phyloP scores from a whole-genome alignment of 2,113 vertebrate species.

The Eretmochelys imbricata region DNA sequence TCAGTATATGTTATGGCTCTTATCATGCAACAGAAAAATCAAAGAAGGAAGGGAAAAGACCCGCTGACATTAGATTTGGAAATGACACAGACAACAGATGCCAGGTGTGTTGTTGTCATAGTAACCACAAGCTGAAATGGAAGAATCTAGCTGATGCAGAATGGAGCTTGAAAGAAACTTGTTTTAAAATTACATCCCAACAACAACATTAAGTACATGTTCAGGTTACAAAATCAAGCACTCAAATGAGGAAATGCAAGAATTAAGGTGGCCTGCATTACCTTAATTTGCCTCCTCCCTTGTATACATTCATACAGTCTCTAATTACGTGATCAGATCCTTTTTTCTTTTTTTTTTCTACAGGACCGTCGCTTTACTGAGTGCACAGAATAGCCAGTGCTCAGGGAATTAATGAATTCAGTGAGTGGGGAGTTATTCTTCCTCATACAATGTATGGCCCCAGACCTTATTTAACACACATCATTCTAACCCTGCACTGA shows the following conservation, averaged over 20 bases:
- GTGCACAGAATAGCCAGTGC: neutral
- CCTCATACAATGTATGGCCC: neutral
- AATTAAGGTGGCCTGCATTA: neutral
- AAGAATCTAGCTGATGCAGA: neutral
- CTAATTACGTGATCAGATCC: neutral
- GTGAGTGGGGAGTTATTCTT: neutral
- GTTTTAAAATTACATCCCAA: neutral
- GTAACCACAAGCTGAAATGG: slow-evolving; percentile 38
- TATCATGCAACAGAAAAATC: neutral
- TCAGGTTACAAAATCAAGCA: neutral
- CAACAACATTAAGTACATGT: neutral
- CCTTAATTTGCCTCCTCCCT: neutral
- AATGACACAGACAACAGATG: slow-evolving; percentile 21
- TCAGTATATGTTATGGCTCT: neutral
- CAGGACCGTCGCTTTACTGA: neutral
- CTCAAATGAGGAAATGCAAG: neutral
- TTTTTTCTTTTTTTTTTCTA: neutral
- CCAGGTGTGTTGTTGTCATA: slow-evolving; percentile 48
- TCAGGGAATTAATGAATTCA: neutral
- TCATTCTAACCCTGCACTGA: neutral
- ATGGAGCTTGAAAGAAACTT: neutral
- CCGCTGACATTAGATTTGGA: neutral
- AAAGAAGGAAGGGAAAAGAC: neutral
- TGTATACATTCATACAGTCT: neutral
- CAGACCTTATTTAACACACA: neutral